phyloP scores from a whole-genome alignment of 2,797 vertebrate species.

The Agapornis canus region DNA sequence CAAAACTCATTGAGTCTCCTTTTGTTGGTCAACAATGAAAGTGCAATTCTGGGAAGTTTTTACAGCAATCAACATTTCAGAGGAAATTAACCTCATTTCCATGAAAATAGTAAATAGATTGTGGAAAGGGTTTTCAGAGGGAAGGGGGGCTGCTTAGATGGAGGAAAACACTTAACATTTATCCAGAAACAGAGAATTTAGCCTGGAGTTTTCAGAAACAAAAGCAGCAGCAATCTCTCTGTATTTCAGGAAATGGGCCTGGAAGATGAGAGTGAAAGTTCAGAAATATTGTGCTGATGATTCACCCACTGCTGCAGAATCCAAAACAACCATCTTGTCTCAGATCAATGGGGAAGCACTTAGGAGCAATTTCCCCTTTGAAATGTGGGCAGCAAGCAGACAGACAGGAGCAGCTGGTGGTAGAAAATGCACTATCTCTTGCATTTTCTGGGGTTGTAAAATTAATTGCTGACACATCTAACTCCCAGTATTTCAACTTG shows the following conservation, averaged over 20 bases:
- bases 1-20: neutral
- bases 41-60: neutral
- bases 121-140: neutral
- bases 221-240: neutral
- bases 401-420: rapidly evolving
- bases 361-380: conserved; percentile 50
- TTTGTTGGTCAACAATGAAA: neutral
- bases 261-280: neutral
- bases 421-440: neutral
- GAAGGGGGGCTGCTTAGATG: neutral
- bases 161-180: neutral
- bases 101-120: neutral
- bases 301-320: neutral
- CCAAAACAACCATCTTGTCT: neutral
- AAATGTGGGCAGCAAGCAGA: neutral
- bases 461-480: neutral
- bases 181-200: neutral
- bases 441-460: neutral
- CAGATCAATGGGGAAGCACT: conserved; percentile 44
- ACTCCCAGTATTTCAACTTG: neutral
- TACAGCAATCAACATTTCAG: neutral
- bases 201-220: neutral
- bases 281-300: conserved; percentile 14
- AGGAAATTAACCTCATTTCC: neutral
- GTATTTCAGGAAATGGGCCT: neutral